Conservation (phyloP, 2,888 invertebrate genomes). For the Dasypogon diadema region DNA sequence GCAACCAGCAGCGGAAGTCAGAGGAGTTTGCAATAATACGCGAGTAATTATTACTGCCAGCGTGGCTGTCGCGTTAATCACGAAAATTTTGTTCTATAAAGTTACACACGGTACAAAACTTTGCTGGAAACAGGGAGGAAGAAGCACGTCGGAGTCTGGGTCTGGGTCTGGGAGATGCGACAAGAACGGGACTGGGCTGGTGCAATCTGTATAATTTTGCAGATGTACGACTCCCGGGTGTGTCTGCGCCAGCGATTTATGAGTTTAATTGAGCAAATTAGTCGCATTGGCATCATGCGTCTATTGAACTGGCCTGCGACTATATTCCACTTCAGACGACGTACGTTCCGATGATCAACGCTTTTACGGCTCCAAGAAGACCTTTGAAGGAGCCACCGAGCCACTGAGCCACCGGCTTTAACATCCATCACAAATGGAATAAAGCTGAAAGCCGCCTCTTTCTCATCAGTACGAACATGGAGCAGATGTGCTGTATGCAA, state of each 20-base stretch:
- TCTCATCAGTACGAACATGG: not conserved
- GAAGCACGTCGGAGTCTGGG: not conserved
- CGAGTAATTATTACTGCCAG: not conserved
- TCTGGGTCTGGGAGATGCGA: not conserved
- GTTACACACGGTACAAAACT: not conserved
- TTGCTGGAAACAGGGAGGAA: not conserved
- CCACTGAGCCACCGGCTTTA: too few relatives aligned
- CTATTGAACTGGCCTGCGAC: slow-evolving; percentile 21
- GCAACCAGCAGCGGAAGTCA: slow-evolving; percentile 32
- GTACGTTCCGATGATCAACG: not conserved
- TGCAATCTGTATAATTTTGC: slow-evolving; percentile 32
- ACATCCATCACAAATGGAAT: not conserved
- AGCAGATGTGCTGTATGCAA: not conserved
- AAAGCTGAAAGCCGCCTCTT: slow-evolving; percentile 22
- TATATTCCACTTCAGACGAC: not conserved
- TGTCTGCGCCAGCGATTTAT: slow-evolving; percentile 45
- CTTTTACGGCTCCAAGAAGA: not conserved
- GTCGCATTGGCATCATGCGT: slow-evolving; percentile 38
- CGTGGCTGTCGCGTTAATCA: slow-evolving; percentile 21
- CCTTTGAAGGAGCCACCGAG: not conserved
- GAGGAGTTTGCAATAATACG: slow-evolving; percentile 16
- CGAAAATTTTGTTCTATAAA: not conserved
- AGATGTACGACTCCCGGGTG: slow-evolving; percentile 28
- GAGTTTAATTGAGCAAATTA: slow-evolving; percentile 40
- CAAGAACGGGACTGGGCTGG: not conserved